phyloP scores from a whole-genome alignment of 2,888 invertebrate species.

The Euplexia lucipara region DNA sequence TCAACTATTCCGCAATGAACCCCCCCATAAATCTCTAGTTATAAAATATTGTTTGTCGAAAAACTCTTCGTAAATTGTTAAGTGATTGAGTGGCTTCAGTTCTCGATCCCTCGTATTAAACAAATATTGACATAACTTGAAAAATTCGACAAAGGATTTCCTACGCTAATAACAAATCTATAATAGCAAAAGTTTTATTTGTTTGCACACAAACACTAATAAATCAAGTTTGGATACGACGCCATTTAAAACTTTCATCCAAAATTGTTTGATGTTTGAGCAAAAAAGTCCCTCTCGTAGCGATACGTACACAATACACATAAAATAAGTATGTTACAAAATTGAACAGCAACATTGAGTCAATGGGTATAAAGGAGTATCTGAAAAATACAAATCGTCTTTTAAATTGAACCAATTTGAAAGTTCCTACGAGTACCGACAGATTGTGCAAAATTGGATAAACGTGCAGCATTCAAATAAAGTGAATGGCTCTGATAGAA shows the following conservation, averaged over 20 bases:
- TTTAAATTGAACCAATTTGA: slow-evolving; percentile 26
- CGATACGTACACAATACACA: not conserved
- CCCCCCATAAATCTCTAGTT: not conserved
- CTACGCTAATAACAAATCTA: slow-evolving; percentile 29
- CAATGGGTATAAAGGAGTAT: slow-evolving; percentile 1
- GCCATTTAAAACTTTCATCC: slow-evolving; percentile 46
- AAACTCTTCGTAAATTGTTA: not conserved
- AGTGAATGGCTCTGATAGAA: slow-evolving; percentile 19
- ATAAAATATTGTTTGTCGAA: not conserved
- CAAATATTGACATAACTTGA: slow-evolving; percentile 22
- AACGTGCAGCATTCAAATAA: slow-evolving; percentile 38
- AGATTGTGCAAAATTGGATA: slow-evolving; percentile 33
- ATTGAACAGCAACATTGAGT: slow-evolving; percentile 14
- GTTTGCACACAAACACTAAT: slow-evolving; percentile 45
- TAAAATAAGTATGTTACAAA: slow-evolving; percentile 17
- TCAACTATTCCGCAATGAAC: not conserved
- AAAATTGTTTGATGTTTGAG: slow-evolving; percentile 43
- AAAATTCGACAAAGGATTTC: slow-evolving; percentile 17
- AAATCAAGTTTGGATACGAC: slow-evolving; percentile 29
- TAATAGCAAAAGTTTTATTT: slow-evolving; percentile 50
- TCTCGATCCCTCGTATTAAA: not conserved
- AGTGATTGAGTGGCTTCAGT: not conserved
- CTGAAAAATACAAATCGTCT: slow-evolving; percentile 8
- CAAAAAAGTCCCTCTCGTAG: slow-evolving; percentile 16
- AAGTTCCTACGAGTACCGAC: slow-evolving; percentile 17